These are phyloP conservation scores for Lasiurus cinereus DNA, from an alignment of 2,113 vertebrate genomes.

Conservation along the genomic window DNA sequence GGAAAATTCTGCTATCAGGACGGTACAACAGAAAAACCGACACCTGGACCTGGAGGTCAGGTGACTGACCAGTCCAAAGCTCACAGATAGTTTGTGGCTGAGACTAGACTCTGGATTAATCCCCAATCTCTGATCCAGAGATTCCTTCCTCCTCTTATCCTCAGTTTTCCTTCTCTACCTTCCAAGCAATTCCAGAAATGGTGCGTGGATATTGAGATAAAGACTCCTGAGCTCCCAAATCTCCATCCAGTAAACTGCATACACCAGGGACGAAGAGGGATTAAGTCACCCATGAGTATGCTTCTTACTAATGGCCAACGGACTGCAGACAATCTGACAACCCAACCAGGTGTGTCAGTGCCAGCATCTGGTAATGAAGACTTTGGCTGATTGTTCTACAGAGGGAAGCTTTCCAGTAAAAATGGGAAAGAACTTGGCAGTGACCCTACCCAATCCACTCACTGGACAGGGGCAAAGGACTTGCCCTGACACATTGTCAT, in stretches of 20 bases:
- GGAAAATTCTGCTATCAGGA: neutral
- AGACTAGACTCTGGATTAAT: neutral
- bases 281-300: too few species aligned
- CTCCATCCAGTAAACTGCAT: neutral
- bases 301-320: neutral
- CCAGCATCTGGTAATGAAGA: rapidly evolving
- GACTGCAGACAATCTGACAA: neutral
- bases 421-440: neutral
- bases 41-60: neutral
- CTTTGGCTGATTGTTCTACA: neutral
- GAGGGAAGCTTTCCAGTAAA: neutral
- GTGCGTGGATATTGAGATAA: neutral
- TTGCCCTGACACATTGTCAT: neutral
- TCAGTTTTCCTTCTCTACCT: neutral
- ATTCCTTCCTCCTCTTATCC: neutral
- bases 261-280: neutral
- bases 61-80: neutral
- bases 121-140: neutral
- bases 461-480: neutral
- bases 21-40: neutral
- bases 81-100: neutral
- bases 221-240: neutral
- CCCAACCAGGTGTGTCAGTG: neutral
- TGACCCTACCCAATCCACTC: neutral
- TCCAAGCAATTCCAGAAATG: neutral